Evolutionary conservation across 2,888 invertebrate species (phyloP).

Genomic region (Drosophila formosana): DNA sequence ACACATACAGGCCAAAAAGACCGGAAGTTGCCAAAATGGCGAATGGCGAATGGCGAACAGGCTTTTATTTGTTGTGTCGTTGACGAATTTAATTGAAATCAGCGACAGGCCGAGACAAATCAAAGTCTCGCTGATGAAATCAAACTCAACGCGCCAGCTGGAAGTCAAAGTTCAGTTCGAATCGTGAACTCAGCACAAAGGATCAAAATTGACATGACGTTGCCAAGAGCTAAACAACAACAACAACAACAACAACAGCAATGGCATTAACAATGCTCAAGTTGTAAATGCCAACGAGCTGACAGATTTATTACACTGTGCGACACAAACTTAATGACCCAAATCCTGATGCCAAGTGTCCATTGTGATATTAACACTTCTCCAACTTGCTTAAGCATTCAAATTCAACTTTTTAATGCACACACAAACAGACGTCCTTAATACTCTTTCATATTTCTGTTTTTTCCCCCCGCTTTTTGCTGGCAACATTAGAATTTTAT

Average conservation of each 20-base stretch:
- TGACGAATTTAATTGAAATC: slow-evolving; percentile 58
- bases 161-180: slow-evolving; percentile 25
- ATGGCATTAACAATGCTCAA: slow-evolving; percentile 34
- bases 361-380: slow-evolving; percentile 3
- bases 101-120: slow-evolving; percentile 49
- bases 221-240: slow-evolving; percentile 24
- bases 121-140: slow-evolving; percentile 55
- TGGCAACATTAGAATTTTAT: background rate
- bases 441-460: background rate
- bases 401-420: background rate
- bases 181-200: slow-evolving; percentile 39
- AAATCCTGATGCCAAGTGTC: background rate
- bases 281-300: slow-evolving; percentile 26
- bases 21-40: slow-evolving; percentile 60
- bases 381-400: slow-evolving; percentile 2
- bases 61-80: slow-evolving; percentile 43
- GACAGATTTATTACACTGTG: slow-evolving; percentile 47
- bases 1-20: slow-evolving; percentile 40
- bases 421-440: background rate
- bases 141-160: slow-evolving; percentile 23
- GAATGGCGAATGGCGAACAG: slow-evolving; percentile 53
- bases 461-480: no score
- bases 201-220: slow-evolving; percentile 52
- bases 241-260: slow-evolving; percentile 4
- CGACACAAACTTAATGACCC: slow-evolving; percentile 27